phyloP scores from a whole-genome alignment of 1,140 invertebrate species.

The Plectus sambesii region DNA sequence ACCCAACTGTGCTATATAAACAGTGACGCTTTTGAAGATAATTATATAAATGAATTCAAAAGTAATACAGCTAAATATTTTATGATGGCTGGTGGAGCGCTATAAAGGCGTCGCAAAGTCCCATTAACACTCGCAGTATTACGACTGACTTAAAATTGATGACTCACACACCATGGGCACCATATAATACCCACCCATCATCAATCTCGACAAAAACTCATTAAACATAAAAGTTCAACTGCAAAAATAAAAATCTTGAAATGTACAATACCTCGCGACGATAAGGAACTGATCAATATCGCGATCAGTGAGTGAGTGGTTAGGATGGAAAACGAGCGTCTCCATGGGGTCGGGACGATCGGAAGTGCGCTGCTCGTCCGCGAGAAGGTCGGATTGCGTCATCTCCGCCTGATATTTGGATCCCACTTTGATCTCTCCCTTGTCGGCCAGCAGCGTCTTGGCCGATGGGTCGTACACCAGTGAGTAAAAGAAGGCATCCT shows the following conservation, averaged over 20 bases:
- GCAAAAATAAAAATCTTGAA: not conserved
- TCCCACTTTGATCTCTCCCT: constrained; percentile 86
- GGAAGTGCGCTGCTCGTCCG: constrained; percentile 17
- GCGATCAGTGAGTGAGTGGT: constrained; percentile 73
- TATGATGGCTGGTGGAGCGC: too few relatives aligned
- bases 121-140: too few relatives aligned
- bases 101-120: too few relatives aligned
- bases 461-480: constrained; percentile 97
- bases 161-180: too few relatives aligned
- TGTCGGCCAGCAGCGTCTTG: constrained; percentile 94
- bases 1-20: too few relatives aligned
- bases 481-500: constrained; percentile 98
- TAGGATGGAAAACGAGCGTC: constrained; percentile 81
- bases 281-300: constrained; percentile 98
- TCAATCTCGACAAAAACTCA: constrained; percentile 5
- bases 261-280: constrained; percentile 59
- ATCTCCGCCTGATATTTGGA: constrained; percentile 74
- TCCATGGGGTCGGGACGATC: constrained; percentile 58
- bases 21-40: too few relatives aligned
- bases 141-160: too few relatives aligned
- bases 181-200: too few relatives aligned
- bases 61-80: too few relatives aligned
- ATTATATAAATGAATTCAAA: too few relatives aligned
- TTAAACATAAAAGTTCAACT: not conserved
- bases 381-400: constrained; percentile 13